Evolutionary conservation across 2,113 vertebrate species (phyloP).

Genomic region (Pangasianodon hypophthalmus): DNA sequence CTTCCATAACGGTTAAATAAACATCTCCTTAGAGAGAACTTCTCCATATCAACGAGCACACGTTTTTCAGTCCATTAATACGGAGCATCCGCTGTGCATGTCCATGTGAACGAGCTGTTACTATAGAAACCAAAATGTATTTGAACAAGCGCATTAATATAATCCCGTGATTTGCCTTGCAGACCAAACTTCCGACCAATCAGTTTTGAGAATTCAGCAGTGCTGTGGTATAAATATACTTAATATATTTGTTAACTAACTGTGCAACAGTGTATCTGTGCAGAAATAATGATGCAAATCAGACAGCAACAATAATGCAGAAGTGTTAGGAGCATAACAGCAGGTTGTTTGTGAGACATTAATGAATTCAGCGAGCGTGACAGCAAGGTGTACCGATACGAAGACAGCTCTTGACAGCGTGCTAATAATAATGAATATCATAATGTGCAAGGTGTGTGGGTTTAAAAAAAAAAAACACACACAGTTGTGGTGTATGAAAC

Average conservation of each 20-base stretch:
- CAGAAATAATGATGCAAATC: constrained; percentile 19
- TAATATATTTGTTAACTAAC: constrained; percentile 2
- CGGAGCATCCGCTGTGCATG: no score
- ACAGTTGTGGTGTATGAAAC: background rate
- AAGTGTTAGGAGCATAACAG: background rate
- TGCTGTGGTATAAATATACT: background rate
- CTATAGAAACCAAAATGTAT: background rate
- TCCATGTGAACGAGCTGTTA: background rate
- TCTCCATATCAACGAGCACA: background rate
- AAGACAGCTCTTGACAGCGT: constrained; percentile 23
- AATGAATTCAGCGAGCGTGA: constrained; percentile 27
- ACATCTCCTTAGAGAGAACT: background rate
- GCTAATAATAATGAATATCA: constrained; percentile 39
- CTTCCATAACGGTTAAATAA: background rate
- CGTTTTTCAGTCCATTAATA: no score
- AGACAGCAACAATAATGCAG: constrained; percentile 6
- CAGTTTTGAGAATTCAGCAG: no score
- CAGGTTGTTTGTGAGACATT: constrained; percentile 21
- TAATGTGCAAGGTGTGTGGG: background rate
- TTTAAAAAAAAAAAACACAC: background rate
- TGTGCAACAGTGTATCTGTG: background rate
- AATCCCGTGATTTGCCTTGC: background rate
- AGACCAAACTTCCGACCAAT: background rate
- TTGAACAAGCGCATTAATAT: background rate
- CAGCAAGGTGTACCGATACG: background rate